Base-by-base conservation (phyloP, 2,888 invertebrate species). In the Prenolepis imparis region DNA sequence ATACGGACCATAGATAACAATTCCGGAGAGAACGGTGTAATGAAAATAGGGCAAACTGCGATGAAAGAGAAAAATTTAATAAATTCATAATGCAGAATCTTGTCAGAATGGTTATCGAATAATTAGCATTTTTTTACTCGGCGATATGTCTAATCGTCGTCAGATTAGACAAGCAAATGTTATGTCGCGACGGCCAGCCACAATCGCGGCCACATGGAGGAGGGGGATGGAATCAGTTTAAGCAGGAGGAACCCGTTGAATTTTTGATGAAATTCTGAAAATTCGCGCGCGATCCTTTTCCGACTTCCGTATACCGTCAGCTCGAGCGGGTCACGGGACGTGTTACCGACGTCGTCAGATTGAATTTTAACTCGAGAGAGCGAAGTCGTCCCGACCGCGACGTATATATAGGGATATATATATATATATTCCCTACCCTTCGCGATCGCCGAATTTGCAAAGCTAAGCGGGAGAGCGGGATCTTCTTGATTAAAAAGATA, bases 281-380 rank as follows among this genome's bases (percentile, higher is more conserved):
- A 86, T 89, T 82, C 66, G 59, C 63, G 59, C 63, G 64, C 57
- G 74, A 88, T 86, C 84, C 87, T 87, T 89, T 84, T 59, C 39
- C 64, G 83, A 89, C 87, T 87, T 86, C 78, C 78, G 84, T 84
- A 82, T 82, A 72, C 64, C 72, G 55, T 55, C 82, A 85, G 75
- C 84, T 41, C 75, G 70, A 73, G 32, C 36, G 32, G 73, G 44
- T 39, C 82, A 72, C 70, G 84, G 72, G 83, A 84, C 84, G 83
- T 86, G 85, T 85, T 82, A 59, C 83, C 67, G 70, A 67, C 74
- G 83, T 72, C 88, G 88, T 87, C 86, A 86, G 85, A 88, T 91
- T 91, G 88, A 89, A 89, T 90, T 91, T 90, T 88, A 91, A 89
- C 85, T 72, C 67, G 86, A 18, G 86, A 18, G 15, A 28, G 39